phyloP scores from a whole-genome alignment of 2,888 invertebrate genomes.

The Pimpla rufipes region DNA sequence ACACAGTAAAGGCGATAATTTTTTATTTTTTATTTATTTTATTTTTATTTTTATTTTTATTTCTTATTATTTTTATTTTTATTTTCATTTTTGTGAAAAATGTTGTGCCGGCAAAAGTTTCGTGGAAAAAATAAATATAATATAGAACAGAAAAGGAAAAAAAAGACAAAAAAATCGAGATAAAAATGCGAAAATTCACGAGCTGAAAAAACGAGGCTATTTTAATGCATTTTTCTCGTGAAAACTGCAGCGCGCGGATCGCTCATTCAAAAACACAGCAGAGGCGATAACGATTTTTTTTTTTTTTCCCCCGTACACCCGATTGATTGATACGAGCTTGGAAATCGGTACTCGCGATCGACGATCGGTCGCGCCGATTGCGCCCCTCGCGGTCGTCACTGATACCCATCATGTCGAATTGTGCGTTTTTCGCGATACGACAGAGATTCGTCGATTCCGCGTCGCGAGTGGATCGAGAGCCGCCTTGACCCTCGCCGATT shows the following conservation, averaged over 20 bases:
- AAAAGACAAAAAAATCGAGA: not conserved
- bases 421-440: conserved; percentile 8
- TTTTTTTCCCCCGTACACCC: too few species aligned
- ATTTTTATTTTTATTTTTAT: too few species aligned
- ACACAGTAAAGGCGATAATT: not conserved
- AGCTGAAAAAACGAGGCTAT: conserved; percentile 42
- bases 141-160: conserved; percentile 3
- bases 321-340: conserved; percentile 27
- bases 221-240: conserved; percentile 17
- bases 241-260: conserved; percentile 20
- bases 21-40: too few species aligned
- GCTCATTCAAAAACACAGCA: conserved; percentile 11
- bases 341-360: conserved; percentile 10
- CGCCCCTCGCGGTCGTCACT: conserved; percentile 11
- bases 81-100: too few species aligned
- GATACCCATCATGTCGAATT: conserved; percentile 26
- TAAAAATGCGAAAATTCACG: not conserved
- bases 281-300: conserved; percentile 6
- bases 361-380: conserved; percentile 8
- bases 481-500: conserved; percentile 56
- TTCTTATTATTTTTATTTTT: too few species aligned
- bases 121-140: too few species aligned
- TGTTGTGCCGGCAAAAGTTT: conserved; percentile 36
- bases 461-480: conserved; percentile 19
- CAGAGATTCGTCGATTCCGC: not conserved